A percentile compares a stretch with the other conserved stretches of the same genome.
These are phyloP conservation scores for Phragmatobia fuliginosa DNA, from an alignment of 2,888 invertebrate genomes.

Conservation along the genomic window DNA sequence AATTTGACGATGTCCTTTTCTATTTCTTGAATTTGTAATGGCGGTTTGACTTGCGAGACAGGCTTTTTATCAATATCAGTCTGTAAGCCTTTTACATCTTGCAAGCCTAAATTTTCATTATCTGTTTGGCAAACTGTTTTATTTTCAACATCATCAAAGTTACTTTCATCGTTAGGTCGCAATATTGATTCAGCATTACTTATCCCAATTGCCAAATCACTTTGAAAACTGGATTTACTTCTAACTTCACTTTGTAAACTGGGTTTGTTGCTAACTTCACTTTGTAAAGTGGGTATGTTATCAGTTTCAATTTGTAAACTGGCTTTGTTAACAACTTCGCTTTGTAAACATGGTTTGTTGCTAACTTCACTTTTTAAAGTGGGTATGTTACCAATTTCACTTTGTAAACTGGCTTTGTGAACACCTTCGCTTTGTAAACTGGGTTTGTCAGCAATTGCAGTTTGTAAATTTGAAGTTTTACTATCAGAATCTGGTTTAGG, in stretches of 20 bases:
- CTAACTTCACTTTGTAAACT: neutral
- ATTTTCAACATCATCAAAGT: neutral
- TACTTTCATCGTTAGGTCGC: neutral
- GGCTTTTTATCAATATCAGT: constrained; percentile 15
- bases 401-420: neutral
- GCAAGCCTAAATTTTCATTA: constrained; percentile 1
- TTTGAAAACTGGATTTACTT: neutral
- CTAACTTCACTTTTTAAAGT: neutral
- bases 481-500: neutral
- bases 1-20: constrained; percentile 15
- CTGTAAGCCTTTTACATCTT: constrained; percentile 7
- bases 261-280: neutral
- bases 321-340: neutral
- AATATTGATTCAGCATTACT: neutral
- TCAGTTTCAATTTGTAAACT: neutral
- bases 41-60: constrained; percentile 4
- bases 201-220: neutral
- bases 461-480: neutral
- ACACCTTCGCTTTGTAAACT: neutral
- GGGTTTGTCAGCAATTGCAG: neutral
- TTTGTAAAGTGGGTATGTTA: neutral
- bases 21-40: constrained; percentile 34
- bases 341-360: neutral
- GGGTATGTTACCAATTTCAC: too few relatives aligned
- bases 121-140: neutral